These are phyloP conservation scores for Crocuta crocuta DNA, from an alignment of 2,113 vertebrate species.

Conservation along the genomic window DNA sequence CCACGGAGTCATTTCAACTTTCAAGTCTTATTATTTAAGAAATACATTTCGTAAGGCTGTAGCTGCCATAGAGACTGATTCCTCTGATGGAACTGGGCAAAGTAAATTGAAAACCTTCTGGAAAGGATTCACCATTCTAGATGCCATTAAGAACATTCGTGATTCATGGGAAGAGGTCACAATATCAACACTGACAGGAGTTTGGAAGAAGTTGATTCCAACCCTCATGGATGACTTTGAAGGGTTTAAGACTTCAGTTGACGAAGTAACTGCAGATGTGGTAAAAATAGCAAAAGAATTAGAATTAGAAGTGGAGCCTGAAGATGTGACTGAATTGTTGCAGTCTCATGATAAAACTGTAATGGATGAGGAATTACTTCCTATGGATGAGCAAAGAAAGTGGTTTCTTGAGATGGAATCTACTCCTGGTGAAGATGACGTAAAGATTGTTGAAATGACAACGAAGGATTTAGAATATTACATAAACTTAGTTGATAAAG, in stretches of 20 bases:
- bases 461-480: not conserved
- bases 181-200: not conserved
- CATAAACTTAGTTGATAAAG: not conserved
- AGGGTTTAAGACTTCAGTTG: not conserved
- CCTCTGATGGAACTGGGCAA: not conserved
- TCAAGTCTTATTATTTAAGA: not conserved
- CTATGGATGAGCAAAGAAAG: not conserved
- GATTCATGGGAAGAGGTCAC: not conserved
- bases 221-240: not conserved
- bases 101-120: not conserved
- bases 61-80: not conserved
- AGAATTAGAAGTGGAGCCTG: not conserved
- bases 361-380: not conserved
- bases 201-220: not conserved
- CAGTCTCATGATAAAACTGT: not conserved
- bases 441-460: not conserved
- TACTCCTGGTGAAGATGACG: not conserved
- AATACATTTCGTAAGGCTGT: not conserved
- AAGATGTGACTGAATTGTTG: not conserved
- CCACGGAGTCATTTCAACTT: not conserved
- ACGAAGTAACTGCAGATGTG: not conserved
- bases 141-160: not conserved
- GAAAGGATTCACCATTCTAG: not conserved
- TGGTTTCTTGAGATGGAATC: not conserved
- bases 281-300: not conserved